These are phyloP conservation scores for Drosophila rufa DNA, from an alignment of 1,140 invertebrate species.

Conservation along the genomic window DNA sequence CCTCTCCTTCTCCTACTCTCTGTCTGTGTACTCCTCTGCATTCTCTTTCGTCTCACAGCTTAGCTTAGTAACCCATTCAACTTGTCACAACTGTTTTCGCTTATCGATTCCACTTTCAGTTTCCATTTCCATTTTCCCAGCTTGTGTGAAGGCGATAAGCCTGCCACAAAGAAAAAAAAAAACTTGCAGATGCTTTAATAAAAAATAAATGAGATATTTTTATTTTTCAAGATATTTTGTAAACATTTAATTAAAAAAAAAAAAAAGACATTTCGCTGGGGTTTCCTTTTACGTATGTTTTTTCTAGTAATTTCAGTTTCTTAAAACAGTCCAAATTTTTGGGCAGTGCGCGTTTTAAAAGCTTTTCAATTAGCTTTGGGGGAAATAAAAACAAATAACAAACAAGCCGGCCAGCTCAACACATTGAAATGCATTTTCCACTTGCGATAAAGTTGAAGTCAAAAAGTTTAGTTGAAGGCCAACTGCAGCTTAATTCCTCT, in stretches of 20 bases:
- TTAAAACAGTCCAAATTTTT: background rate
- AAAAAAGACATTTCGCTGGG: no score
- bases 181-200: background rate
- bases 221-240: no score
- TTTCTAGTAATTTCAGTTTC: no score
- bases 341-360: conserved; percentile 1
- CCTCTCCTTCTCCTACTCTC: background rate
- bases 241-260: no score
- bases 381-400: conserved; percentile 8
- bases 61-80: conserved; percentile 70
- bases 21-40: background rate
- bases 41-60: conserved; percentile 7
- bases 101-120: conserved; percentile 52
- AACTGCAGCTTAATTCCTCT: conserved; percentile 27
- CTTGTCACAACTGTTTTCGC: conserved; percentile 80
- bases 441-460: conserved; percentile 26
- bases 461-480: conserved; percentile 35
- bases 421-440: conserved; percentile 31
- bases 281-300: background rate
- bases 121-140: conserved; percentile 30
- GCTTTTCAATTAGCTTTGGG: conserved; percentile 41
- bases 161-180: background rate
- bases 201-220: background rate
- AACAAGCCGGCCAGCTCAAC: background rate
- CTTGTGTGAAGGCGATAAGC: conserved; percentile 22